phyloP scores from a whole-genome alignment of 2,797 vertebrate genomes.

The Enteromius mattozi region DNA sequence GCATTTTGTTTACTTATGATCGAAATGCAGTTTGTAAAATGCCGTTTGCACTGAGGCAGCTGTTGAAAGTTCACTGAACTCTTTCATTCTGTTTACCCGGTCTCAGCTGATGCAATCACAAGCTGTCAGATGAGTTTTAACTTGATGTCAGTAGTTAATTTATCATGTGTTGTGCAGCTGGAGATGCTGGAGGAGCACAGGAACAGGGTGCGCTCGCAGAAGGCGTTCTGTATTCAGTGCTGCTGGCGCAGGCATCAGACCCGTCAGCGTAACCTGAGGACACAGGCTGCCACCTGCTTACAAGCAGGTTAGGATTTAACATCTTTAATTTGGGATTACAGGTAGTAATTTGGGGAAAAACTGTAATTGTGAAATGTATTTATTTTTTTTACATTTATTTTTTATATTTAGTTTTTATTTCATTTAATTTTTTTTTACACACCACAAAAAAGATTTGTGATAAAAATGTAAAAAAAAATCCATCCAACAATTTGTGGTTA shows the following conservation, averaged over 20 bases:
- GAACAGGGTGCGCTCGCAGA: constrained; percentile 75
- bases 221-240: constrained; percentile 88
- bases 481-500: too few species aligned
- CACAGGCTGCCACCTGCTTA: constrained; percentile 80
- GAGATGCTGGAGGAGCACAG: constrained; percentile 86
- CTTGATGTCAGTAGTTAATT: not conserved
- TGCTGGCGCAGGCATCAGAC: constrained; percentile 83
- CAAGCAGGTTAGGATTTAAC: constrained; percentile 86
- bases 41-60: not conserved
- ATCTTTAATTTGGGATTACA: too few species aligned
- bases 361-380: not conserved
- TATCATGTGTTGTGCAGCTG: constrained; percentile 74
- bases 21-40: not conserved
- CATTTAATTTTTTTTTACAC: too few species aligned
- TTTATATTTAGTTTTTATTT: too few species aligned
- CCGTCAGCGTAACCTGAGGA: constrained; percentile 70
- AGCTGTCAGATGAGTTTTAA: not conserved
- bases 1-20: not conserved
- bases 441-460: too few species aligned
- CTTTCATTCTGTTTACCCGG: not conserved
- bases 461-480: too few species aligned
- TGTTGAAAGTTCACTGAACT: not conserved
- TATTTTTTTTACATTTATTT: not conserved
- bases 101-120: not conserved
- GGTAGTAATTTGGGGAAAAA: not conserved